Evolutionary conservation across 1,140 invertebrate genomes (phyloP).

Genomic region (Ooceraea biroi): DNA sequence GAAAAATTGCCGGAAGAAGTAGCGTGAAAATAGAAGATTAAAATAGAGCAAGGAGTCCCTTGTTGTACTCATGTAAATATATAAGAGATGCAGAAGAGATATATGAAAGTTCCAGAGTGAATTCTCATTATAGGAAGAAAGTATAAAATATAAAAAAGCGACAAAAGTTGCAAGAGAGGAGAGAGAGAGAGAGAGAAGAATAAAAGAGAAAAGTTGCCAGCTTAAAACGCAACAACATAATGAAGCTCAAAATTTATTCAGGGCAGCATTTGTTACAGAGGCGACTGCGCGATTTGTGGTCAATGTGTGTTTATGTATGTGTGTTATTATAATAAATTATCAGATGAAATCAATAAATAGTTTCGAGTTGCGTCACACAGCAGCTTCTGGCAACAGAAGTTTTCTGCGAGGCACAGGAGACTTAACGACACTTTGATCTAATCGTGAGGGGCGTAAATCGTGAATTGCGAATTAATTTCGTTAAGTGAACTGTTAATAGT

Average conservation of each 20-base stretch:
- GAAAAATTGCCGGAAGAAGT: slow-evolving; percentile 23
- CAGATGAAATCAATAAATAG: neutral
- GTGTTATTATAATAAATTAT: neutral
- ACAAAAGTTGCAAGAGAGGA: neutral
- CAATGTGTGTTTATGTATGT: neutral
- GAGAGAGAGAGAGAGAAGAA: neutral
- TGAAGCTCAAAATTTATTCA: slow-evolving; percentile 33
- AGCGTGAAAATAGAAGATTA: slow-evolving; percentile 7
- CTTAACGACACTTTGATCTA: too few species aligned
- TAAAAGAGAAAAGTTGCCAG: neutral
- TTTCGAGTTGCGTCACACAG: too few species aligned
- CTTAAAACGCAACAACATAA: slow-evolving; percentile 23
- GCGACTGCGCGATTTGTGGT: neutral
- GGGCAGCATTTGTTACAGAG: slow-evolving; percentile 20
- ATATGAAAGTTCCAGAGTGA: neutral
- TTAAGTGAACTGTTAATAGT: too few species aligned
- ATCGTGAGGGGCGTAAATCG: too few species aligned
- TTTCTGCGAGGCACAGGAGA: too few species aligned
- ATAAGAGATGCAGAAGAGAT: neutral
- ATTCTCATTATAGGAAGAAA: neutral
- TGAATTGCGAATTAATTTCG: neutral
- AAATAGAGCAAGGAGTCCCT: slow-evolving; percentile 26
- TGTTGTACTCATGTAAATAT: neutral
- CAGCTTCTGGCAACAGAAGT: too few species aligned
- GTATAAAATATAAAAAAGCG: neutral